Evolutionary conservation across 2,797 vertebrate genomes (phyloP).

Genomic region (Anabas testudineus): DNA sequence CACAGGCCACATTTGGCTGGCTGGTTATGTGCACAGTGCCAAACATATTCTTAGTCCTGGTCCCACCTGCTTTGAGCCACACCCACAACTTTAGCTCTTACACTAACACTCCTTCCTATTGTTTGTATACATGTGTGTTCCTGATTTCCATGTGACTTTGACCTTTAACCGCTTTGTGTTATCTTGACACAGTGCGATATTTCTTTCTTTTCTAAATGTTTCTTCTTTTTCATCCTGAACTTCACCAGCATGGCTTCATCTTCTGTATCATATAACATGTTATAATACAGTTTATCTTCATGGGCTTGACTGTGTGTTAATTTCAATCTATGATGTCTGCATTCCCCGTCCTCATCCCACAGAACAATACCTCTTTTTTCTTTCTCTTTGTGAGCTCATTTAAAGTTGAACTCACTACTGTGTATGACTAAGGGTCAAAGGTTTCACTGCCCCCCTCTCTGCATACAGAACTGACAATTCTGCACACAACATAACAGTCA

Average conservation of each 20-base stretch:
- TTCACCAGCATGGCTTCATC: neutral
- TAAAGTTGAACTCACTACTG: neutral
- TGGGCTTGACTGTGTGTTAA: neutral
- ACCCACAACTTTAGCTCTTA: slow-evolving; percentile 36
- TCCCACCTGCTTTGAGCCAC: slow-evolving; percentile 36
- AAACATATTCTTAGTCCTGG: slow-evolving; percentile 60
- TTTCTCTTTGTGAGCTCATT: slow-evolving; percentile 4
- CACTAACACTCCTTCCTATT: slow-evolving; percentile 4
- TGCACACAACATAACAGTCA: no score
- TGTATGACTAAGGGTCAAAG: no score
- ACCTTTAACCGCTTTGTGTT: slow-evolving; percentile 34
- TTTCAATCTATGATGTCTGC: neutral
- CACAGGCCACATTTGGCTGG: neutral
- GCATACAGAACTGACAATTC: no score
- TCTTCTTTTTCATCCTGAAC: neutral
- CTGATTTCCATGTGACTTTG: slow-evolving; percentile 29
- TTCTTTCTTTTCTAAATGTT: neutral
- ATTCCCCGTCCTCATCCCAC: neutral
- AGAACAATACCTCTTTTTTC: neutral
- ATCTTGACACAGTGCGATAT: neutral
- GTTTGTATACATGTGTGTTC: slow-evolving; percentile 26
- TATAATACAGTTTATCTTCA: neutral
- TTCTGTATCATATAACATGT: neutral
- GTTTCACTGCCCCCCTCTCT: no score
- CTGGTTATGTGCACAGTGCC: slow-evolving; percentile 6